phyloP scores from a whole-genome alignment of 2,888 invertebrate species.

The Micropterix aruncella region DNA sequence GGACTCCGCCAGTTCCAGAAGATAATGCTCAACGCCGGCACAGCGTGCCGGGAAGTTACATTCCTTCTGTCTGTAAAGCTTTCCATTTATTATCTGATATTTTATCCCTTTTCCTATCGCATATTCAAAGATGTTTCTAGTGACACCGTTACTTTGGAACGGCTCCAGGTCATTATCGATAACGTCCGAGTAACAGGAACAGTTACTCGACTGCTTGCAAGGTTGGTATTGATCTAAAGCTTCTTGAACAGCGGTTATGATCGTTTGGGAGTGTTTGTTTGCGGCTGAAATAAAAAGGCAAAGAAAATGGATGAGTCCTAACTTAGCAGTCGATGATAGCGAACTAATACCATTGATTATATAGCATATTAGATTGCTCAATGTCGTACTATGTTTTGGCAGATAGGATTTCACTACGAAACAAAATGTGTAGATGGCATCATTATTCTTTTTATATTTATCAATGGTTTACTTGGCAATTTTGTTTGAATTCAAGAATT shows the following conservation, averaged over 20 bases:
- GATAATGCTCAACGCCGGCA: constrained; percentile 80
- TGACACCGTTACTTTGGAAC: constrained; percentile 57
- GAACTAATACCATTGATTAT: no score
- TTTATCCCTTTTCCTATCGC: constrained; percentile 33
- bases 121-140: constrained; percentile 43
- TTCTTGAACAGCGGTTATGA: constrained; percentile 29
- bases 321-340: no score
- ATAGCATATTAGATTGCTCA: no score
- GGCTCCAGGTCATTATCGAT: constrained; percentile 54
- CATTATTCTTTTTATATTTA: no score
- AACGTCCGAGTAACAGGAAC: constrained; percentile 48
- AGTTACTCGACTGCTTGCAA: constrained; percentile 38
- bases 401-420: no score
- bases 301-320: no score
- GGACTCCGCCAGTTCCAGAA: constrained; percentile 50
- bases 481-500: no score
- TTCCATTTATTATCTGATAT: constrained; percentile 61
- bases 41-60: constrained; percentile 93
- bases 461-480: no score
- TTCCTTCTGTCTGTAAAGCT: constrained; percentile 64
- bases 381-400: no score
- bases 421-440: no score
- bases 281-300: no score
- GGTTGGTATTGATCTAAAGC: constrained; percentile 37
- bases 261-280: constrained; percentile 27